Evolutionary conservation across 2,888 invertebrate genomes (phyloP), one percentile per base, ranked within the genome.

Genomic region (Leptopilina myrica): DNA sequence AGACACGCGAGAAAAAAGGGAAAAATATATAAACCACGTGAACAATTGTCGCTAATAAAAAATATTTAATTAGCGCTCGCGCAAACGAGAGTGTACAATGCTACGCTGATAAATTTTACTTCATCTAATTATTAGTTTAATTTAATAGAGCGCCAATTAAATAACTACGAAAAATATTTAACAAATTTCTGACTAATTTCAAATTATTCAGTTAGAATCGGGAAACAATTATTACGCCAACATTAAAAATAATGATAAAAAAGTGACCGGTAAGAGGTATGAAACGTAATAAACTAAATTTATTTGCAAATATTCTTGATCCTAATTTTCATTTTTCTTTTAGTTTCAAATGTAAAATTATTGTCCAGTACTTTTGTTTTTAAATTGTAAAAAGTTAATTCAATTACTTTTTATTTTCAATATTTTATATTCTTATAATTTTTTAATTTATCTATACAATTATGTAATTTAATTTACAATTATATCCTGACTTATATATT

Each of bases 41-140:
- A 66, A 69, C n/a, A 20, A 77, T 66, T 75, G 49, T 78, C 75
- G 64, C 59, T 43, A 76, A 66, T 12, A 65, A 78, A 43, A 43
- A 43, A 43, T 67, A 7, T n/a, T n/a, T 15, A 59, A 20, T 62
- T n/a, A 62, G 62, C 20, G 62, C 15, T 62, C 15, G 6, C 62
- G 6, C 9, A 20, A 62, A 62, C 20, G 20, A 62, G n/a, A 62
- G 20, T 62, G 15, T 62, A 62, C 62, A 62, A 62, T 62, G 5
- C 20, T 62, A 8, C 20, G 20, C 9, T 62, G 9, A 62, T 62
- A 62, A 62, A 20, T 62, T 15, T n/a, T 4, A 62, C 20, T 20
- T 9, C 15, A 62, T 62, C 8, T 62, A 62, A 15, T 20, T 62
- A 59, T 59, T 20, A 9, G 9, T 20, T 9, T 62, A 62, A 62